A percentile compares a stretch with the other conserved stretches of the same genome.
Conservation (phyloP, 2,888 invertebrate species). For the Apamea monoglypha region DNA sequence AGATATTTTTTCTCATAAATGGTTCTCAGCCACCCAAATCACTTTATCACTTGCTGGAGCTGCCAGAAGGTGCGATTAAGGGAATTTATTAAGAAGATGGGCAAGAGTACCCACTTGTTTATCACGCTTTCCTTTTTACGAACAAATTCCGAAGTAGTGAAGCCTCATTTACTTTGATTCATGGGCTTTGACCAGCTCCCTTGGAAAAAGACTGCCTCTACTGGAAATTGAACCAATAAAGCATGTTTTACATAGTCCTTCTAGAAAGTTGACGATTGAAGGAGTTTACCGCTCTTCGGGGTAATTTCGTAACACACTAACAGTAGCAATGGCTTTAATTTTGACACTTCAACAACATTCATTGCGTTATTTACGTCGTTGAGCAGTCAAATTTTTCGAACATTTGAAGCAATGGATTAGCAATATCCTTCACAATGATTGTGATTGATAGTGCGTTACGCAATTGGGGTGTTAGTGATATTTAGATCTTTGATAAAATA, state of each 20-base stretch:
- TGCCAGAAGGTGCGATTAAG: constrained; percentile 36
- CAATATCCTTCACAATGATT: not conserved
- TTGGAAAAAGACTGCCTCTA: not conserved
- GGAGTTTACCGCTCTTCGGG: not conserved
- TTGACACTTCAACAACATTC: too few species aligned
- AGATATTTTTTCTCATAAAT: constrained; percentile 21
- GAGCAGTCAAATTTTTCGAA: too few species aligned
- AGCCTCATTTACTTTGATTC: not conserved
- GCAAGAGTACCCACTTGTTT: constrained; percentile 1
- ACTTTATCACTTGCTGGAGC: constrained; percentile 46
- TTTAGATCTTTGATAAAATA: not conserved
- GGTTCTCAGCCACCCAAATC: constrained; percentile 30
- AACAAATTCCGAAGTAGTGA: not conserved
- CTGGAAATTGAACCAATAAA: not conserved
- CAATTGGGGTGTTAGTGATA: not conserved
- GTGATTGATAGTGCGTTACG: not conserved
- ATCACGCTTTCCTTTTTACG: constrained; percentile 17
- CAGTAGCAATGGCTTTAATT: too few species aligned
- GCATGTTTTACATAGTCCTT: not conserved
- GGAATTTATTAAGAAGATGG: constrained; percentile 37
- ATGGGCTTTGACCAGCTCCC: not conserved
- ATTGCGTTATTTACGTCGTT: too few species aligned
- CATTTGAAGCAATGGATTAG: too few species aligned
- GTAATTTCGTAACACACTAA: too few species aligned
- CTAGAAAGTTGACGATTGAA: not conserved